Base-by-base conservation (phyloP, 2,888 invertebrate genomes). In the Brenthis daphne region DNA sequence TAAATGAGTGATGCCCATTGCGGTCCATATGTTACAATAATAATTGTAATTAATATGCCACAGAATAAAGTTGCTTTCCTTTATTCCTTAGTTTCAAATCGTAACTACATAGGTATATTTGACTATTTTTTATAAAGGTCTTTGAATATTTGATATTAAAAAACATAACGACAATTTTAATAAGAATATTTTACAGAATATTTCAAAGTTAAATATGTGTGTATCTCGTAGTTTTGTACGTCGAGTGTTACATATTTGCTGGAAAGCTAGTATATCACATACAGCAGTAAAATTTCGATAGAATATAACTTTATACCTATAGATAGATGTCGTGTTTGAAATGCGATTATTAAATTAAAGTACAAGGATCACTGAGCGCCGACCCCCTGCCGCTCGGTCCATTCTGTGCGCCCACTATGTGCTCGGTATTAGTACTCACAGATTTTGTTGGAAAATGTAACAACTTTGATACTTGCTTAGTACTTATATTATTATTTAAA, bases 261-360 rank as follows among this genome's bases (percentile, higher is more conserved):
- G 37, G 3, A 43, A 43, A 2, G 37, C 37, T 43, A 43, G 1
- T 43, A 11, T 11, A 43, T 43, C 37, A 43, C 11, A 43, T 43
- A 43, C 37, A 11, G 37, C 37, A 43, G 37, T 24, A 24, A 57
- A 48, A 24, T 50, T 60, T 50, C 50, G n/a, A 16, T 5, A 50
- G 11, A 60, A 53, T 54, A 43, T 53, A 53, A 53, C 33, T 43
- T 16, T 63, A 63, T 51, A 53, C 20, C 4, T 37, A 43, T 53
- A 63, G 54, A 63, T 37, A 63, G 63, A 63, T 37, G 43, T 54
- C 33, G 55, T 37, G 65, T 65, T 81, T 79, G 79, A 80, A 83
- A 81, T 75, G 83, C 84, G 86, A 87, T 89, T 88, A 89, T 87
- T 88, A 84, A 89, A 88, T 86, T 85, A 85, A 85, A 82, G 77